Evolutionary conservation across 2,113 vertebrate species (phyloP).

Genomic region (Octodon degus): DNA sequence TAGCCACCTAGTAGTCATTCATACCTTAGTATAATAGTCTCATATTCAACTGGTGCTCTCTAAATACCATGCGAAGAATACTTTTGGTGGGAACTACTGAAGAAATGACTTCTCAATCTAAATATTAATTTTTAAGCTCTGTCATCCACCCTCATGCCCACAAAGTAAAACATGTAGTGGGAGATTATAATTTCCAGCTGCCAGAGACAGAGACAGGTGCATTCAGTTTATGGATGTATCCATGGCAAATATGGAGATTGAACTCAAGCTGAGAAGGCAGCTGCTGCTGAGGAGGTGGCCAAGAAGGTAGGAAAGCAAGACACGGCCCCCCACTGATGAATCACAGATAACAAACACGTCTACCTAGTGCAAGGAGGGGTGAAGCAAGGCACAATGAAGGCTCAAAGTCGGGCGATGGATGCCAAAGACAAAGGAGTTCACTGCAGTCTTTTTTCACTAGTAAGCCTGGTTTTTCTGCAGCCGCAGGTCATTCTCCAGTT

Average conservation of each 20-base stretch:
- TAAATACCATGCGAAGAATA: not conserved
- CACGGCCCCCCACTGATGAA: not conserved
- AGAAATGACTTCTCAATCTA: conserved; percentile 30
- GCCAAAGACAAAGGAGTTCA: not conserved
- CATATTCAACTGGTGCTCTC: not conserved
- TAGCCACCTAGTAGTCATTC: not conserved
- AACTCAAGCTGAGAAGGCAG: conserved; percentile 74
- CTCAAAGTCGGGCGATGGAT: not conserved
- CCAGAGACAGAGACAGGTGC: conserved; percentile 66
- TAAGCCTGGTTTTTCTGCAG: not conserved
- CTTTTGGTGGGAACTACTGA: not conserved
- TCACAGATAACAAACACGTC: not conserved
- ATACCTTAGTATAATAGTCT: not conserved
- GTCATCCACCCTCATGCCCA: not conserved
- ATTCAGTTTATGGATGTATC: conserved; percentile 56
- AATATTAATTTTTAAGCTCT: conserved; percentile 51
- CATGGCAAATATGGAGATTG: conserved; percentile 38
- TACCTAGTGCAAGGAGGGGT: not conserved
- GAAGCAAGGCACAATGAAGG: not conserved
- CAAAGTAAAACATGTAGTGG: conserved; percentile 30
- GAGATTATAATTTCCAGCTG: conserved; percentile 74
- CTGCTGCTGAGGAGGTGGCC: conserved; percentile 63
- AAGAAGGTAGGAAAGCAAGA: conserved; percentile 40
- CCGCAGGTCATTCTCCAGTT: not conserved
- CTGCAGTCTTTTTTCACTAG: not conserved